These are phyloP conservation scores for Cheilosia urbana DNA, from an alignment of 2,888 invertebrate species.

Conservation along the genomic window DNA sequence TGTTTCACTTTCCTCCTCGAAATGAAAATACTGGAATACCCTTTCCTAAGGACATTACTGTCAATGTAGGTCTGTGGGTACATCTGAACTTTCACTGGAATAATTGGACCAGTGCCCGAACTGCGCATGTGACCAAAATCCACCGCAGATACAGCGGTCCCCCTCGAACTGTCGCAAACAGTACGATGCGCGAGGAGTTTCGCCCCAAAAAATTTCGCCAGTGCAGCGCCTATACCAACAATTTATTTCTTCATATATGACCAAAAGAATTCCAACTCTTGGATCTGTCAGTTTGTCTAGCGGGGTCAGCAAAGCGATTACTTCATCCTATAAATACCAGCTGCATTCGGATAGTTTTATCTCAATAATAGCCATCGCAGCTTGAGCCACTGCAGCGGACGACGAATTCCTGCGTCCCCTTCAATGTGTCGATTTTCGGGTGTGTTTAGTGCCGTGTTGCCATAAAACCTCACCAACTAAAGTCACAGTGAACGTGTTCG, in stretches of 20 bases:
- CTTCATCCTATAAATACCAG: constrained; percentile 70
- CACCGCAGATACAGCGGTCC: constrained; percentile 33
- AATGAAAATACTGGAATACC: constrained; percentile 66
- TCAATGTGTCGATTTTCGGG: constrained; percentile 42
- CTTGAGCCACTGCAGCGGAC: constrained; percentile 26
- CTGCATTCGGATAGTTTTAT: constrained; percentile 63
- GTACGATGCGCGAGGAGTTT: constrained; percentile 34
- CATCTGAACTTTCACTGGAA: constrained; percentile 73
- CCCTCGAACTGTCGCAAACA: constrained; percentile 22
- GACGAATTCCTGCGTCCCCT: background rate
- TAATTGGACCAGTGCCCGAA: background rate
- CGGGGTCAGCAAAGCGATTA: constrained; percentile 72
- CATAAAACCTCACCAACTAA: constrained; percentile 17
- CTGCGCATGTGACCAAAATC: constrained; percentile 68
- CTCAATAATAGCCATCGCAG: constrained; percentile 34
- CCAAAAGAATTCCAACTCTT: constrained; percentile 69
- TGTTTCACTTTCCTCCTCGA: constrained; percentile 68
- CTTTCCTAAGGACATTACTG: constrained; percentile 74
- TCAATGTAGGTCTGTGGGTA: constrained; percentile 73
- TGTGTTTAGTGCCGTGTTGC: constrained; percentile 46
- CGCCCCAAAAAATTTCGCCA: constrained; percentile 21
- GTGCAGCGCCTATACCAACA: constrained; percentile 71
- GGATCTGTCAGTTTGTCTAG: constrained; percentile 74
- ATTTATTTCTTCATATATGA: constrained; percentile 45
- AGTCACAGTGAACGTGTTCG: constrained; percentile 15